A percentile compares a stretch with the other conserved stretches of the same genome.
Evolutionary conservation across 2,888 invertebrate genomes (phyloP).

Genomic region (Odontocolon sp.): DNA sequence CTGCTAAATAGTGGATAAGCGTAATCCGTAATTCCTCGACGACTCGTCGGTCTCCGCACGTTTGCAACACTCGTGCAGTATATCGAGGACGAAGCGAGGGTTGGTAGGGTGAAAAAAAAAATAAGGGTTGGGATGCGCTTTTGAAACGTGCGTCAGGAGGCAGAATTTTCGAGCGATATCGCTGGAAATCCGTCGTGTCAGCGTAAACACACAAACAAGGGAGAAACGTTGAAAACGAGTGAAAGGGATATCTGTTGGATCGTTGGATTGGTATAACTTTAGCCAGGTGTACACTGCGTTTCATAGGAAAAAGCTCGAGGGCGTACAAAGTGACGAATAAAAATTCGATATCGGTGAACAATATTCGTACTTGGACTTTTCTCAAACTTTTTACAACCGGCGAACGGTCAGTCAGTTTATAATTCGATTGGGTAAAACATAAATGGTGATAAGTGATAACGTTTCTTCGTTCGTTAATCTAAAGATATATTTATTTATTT

Average conservation of each 20-base stretch:
- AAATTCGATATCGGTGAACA: slow-evolving; percentile 21
- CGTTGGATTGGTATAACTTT: neutral
- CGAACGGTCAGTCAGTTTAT: neutral
- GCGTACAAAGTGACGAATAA: neutral
- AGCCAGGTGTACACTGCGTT: neutral
- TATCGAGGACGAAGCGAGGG: no score
- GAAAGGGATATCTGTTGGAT: slow-evolving; percentile 5
- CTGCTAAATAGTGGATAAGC: slow-evolving; percentile 37
- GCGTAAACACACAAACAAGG: slow-evolving; percentile 45
- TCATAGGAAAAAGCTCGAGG: slow-evolving; percentile 1
- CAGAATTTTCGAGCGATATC: slow-evolving; percentile 13
- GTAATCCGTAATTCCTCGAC: slow-evolving; percentile 43
- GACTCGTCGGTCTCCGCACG: neutral
- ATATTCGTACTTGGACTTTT: neutral
- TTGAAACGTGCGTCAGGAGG: slow-evolving; percentile 16
- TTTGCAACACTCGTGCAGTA: neutral
- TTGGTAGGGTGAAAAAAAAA: no score
- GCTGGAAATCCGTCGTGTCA: slow-evolving; percentile 46
- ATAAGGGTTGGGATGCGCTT: slow-evolving; percentile 10
- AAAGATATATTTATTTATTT: neutral
- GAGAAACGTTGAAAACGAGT: no score
- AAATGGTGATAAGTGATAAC: neutral
- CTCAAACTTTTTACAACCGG: neutral
- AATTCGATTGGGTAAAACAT: no score
- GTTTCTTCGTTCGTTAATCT: neutral